Percentiles rank a stretch among this genome's conserved stretches.
Evolutionary conservation across 2,113 vertebrate species (phyloP).

Genomic region (Hipposideros armiger): DNA sequence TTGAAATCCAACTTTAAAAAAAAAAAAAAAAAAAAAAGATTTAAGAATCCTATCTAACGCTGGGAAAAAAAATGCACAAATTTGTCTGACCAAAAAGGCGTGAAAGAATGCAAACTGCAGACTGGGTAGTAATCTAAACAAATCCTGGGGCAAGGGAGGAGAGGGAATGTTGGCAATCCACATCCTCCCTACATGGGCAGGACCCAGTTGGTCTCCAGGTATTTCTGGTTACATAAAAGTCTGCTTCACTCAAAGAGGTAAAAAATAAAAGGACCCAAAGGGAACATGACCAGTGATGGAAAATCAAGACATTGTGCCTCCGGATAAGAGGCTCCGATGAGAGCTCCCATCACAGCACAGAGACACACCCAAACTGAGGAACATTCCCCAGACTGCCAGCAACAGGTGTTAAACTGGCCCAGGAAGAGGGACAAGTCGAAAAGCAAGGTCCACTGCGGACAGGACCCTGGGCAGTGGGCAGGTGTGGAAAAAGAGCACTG

Average conservation of each 20-base stretch:
- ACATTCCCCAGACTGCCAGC: neutral
- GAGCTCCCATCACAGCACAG: neutral
- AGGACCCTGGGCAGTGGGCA: too few species aligned
- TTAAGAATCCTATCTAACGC: too few species aligned
- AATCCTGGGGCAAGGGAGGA: accelerated
- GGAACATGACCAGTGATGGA: neutral
- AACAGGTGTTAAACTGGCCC: neutral
- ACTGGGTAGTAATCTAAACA: neutral
- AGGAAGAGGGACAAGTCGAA: too few species aligned
- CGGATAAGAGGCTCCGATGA: neutral
- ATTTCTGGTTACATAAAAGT: neutral
- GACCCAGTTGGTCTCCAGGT: neutral
- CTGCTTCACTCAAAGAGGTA: neutral
- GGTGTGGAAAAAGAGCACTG: neutral
- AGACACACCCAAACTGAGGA: neutral
- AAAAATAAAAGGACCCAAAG: neutral
- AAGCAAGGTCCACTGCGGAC: neutral
- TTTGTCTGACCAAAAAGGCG: accelerated
- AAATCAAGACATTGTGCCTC: neutral
- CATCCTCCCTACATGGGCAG: too few species aligned
- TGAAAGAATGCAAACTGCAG: accelerated
- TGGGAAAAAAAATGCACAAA: neutral
- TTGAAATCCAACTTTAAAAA: neutral
- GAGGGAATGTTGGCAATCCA: neutral
- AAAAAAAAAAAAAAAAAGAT: neutral